Percentiles rank a stretch among this genome's conserved stretches.
Evolutionary conservation across 2,113 vertebrate species (phyloP).

Genomic region (Drymodes brunneopygia): DNA sequence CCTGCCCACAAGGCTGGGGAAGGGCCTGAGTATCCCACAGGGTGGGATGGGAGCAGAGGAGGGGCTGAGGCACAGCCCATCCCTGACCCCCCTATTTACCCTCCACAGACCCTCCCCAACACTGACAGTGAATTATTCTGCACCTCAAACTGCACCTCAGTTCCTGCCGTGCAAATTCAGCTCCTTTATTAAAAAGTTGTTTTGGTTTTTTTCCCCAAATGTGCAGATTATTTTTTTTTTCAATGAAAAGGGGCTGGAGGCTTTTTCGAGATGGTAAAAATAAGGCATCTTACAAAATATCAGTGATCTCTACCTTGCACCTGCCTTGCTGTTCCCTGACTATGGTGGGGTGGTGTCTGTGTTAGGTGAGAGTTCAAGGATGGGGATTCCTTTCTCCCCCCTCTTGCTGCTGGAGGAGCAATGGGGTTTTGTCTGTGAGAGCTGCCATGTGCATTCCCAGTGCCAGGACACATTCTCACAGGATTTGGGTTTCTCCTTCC

Average conservation of each 20-base stretch:
- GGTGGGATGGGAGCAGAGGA: neutral
- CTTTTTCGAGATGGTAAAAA: neutral
- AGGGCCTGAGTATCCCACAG: no score
- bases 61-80: neutral
- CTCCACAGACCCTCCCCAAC: neutral
- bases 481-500: neutral
- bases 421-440: neutral
- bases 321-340: neutral
- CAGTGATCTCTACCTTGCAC: neutral
- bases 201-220: neutral
- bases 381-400: neutral
- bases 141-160: neutral
- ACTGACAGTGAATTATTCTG: conserved; percentile 13
- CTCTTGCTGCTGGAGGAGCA: neutral
- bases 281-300: neutral
- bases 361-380: neutral
- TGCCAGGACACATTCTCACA: neutral
- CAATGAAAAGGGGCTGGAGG: neutral
- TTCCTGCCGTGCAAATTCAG: neutral
- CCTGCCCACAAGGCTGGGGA: rapidly evolving
- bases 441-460: neutral
- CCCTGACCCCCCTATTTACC: conserved; percentile 22
- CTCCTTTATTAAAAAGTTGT: neutral
- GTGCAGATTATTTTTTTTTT: neutral
- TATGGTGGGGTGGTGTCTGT: rapidly evolving